These are phyloP conservation scores for Lerista edwardsae DNA, from an alignment of 2,797 vertebrate genomes.

Conservation along the genomic window DNA sequence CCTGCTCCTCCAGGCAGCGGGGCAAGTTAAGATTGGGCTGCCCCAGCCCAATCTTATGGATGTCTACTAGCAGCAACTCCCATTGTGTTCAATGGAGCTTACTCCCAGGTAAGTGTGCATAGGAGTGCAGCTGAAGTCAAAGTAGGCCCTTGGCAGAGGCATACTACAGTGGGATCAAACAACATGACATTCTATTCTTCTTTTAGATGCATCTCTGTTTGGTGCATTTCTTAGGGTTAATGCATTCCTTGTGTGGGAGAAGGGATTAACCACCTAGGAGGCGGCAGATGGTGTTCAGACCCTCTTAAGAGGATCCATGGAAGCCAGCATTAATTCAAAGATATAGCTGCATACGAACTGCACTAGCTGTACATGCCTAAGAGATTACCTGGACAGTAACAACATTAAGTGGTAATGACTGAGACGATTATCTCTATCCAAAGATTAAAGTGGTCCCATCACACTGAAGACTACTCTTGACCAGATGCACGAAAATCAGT, in stretches of 20 bases:
- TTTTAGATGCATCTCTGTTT: not conserved
- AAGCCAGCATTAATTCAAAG: conserved; percentile 14
- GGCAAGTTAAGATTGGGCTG: too few relatives aligned
- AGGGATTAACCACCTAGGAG: conserved; percentile 51
- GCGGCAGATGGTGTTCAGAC: conserved; percentile 47
- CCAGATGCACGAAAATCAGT: not conserved
- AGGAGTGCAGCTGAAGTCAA: not conserved
- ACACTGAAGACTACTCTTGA: not conserved
- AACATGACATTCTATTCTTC: not conserved
- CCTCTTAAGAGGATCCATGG: not conserved
- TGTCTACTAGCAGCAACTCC: too few relatives aligned
- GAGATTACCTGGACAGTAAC: not conserved
- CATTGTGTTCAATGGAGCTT: too few relatives aligned
- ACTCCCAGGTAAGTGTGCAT: too few relatives aligned
- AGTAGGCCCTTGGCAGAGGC: not conserved
- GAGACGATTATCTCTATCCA: not conserved
- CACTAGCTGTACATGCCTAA: not conserved
- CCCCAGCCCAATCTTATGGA: too few relatives aligned
- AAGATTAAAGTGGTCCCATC: not conserved
- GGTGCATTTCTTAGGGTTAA: not conserved
- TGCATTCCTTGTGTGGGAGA: not conserved
- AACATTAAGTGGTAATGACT: not conserved
- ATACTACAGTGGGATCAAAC: not conserved
- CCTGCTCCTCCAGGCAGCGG: too few relatives aligned
- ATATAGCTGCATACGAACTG: not conserved